Evolutionary conservation across 2,113 vertebrate species (phyloP).

Genomic region (Corythoichthys intestinalis): DNA sequence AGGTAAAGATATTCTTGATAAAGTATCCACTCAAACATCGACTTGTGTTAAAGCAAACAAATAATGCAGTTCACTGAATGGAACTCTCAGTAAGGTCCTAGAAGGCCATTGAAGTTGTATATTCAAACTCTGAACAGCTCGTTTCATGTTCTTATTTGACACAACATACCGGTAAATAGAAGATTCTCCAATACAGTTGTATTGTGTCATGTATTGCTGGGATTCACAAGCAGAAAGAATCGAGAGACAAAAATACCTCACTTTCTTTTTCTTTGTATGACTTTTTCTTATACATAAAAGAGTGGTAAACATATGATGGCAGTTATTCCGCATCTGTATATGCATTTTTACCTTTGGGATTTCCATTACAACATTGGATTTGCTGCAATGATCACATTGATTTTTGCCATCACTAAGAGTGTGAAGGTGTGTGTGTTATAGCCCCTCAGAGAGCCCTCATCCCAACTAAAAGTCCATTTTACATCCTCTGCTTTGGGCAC

Average conservation of each 20-base stretch:
- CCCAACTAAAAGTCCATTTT: slow-evolving; percentile 19
- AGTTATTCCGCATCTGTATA: slow-evolving; percentile 14
- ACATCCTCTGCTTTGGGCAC: slow-evolving; percentile 10
- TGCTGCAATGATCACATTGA: slow-evolving; percentile 46
- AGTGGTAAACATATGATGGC: slow-evolving; percentile 1
- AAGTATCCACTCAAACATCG: neutral
- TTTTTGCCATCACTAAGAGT: slow-evolving; percentile 35
- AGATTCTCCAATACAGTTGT: neutral
- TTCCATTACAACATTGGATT: slow-evolving; percentile 47
- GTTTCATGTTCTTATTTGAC: slow-evolving; percentile 8
- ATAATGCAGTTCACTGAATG: neutral
- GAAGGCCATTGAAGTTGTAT: slow-evolving; percentile 4
- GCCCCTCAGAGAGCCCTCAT: slow-evolving; percentile 26
- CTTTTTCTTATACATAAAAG: neutral
- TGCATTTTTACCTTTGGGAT: slow-evolving; percentile 44
- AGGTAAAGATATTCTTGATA: neutral
- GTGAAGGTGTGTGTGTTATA: slow-evolving; percentile 27
- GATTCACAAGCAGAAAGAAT: slow-evolving; percentile 1
- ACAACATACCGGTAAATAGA: neutral
- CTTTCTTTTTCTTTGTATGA: slow-evolving; percentile 12
- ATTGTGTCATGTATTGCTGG: neutral
- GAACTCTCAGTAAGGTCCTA: neutral
- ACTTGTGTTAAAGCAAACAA: neutral
- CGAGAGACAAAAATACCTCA: neutral
- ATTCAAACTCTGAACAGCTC: slow-evolving; percentile 11